Conservation (phyloP, 2,888 invertebrate genomes). For the Nomada ferruginata region DNA sequence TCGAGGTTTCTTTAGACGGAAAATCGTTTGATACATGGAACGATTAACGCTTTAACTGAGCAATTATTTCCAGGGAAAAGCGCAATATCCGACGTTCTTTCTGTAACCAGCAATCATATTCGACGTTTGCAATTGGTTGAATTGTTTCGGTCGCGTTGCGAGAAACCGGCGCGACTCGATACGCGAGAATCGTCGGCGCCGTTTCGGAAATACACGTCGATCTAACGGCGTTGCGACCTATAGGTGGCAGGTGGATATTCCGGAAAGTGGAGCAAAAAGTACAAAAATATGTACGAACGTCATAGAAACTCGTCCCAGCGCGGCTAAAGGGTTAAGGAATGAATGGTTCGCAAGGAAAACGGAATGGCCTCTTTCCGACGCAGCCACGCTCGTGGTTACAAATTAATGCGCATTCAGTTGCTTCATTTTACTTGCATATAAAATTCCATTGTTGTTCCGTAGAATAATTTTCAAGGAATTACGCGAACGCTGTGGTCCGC, state of each 20-base stretch:
- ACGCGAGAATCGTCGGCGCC: slow-evolving; percentile 10
- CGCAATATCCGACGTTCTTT: slow-evolving; percentile 58
- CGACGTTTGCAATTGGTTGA: slow-evolving; percentile 43
- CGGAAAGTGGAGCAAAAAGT: neutral
- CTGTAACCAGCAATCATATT: slow-evolving; percentile 60
- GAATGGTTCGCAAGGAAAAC: slow-evolving; percentile 49
- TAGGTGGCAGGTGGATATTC: neutral
- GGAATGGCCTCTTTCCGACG: slow-evolving; percentile 28
- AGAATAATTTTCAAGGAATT: slow-evolving; percentile 61
- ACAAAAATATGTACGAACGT: neutral
- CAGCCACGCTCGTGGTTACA: slow-evolving; percentile 37
- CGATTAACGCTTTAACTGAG: slow-evolving; percentile 59
- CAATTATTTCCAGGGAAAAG: slow-evolving; percentile 59
- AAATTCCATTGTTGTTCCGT: slow-evolving; percentile 58
- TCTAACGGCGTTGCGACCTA: slow-evolving; percentile 10
- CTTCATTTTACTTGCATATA: slow-evolving; percentile 60
- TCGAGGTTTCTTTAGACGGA: slow-evolving; percentile 43
- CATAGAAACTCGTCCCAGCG: neutral
- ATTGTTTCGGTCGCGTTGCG: slow-evolving; percentile 31
- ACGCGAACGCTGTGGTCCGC: slow-evolving; percentile 33
- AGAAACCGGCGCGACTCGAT: slow-evolving; percentile 38
- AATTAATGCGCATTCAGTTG: slow-evolving; percentile 60
- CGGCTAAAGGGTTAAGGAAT: slow-evolving; percentile 45
- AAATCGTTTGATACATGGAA: slow-evolving; percentile 51
- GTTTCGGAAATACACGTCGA: slow-evolving; percentile 6